phyloP scores from a whole-genome alignment of 2,888 invertebrate genomes.

The Caenorhabditis virilis region DNA sequence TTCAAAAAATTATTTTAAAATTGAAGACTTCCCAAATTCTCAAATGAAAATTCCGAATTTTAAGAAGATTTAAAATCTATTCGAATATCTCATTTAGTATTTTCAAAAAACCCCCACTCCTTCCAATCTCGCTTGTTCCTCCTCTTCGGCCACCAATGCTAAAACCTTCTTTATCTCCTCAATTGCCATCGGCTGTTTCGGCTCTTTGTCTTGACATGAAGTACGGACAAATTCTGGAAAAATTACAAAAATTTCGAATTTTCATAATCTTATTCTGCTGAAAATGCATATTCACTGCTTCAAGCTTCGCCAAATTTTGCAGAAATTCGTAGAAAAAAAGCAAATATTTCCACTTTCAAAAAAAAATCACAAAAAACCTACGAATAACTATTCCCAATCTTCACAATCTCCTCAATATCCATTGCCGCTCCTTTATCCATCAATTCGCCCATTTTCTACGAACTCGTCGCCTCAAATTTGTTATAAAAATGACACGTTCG shows the following conservation, averaged over 20 bases:
- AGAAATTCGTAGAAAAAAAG: too few species aligned
- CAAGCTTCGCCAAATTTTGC: too few species aligned
- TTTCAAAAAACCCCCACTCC: too few species aligned
- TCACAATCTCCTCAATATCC: slow-evolving; percentile 67
- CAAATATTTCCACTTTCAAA: not conserved
- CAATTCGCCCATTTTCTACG: slow-evolving; percentile 36
- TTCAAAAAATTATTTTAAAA: too few species aligned
- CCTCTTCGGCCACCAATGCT: slow-evolving; percentile 51
- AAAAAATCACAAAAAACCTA: slow-evolving; percentile 21
- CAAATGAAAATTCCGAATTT: too few species aligned
- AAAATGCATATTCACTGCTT: too few species aligned
- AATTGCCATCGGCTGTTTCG: slow-evolving; percentile 83
- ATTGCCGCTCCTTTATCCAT: slow-evolving; percentile 64
- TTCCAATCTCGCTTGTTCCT: slow-evolving; percentile 43
- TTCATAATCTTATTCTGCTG: too few species aligned
- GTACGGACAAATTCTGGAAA: slow-evolving; percentile 84
- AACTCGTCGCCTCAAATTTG: slow-evolving; percentile 70
- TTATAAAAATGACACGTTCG: slow-evolving; percentile 83
- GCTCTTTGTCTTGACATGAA: slow-evolving; percentile 86
- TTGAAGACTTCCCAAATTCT: too few species aligned
- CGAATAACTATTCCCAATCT: slow-evolving; percentile 52
- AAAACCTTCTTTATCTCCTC: slow-evolving; percentile 83
- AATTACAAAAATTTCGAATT: not conserved
- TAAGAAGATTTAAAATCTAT: too few species aligned
- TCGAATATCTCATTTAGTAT: too few species aligned